These are phyloP conservation scores for Sylvilagus floridanus DNA, from an alignment of 2,797 vertebrate species.

Conservation along the genomic window DNA sequence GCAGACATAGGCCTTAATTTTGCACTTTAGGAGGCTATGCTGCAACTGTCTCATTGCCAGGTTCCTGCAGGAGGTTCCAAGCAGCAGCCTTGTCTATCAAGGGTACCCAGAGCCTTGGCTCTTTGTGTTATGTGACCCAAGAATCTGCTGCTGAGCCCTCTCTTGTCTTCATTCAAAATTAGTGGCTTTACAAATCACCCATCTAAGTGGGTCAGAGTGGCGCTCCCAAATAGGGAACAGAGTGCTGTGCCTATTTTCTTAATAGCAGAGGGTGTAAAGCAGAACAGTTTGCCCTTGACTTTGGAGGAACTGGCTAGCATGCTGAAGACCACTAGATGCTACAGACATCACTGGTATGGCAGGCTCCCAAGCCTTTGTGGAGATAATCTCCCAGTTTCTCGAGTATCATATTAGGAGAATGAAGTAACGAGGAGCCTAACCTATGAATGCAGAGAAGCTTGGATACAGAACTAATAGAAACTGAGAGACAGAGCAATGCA, in stretches of 20 bases:
- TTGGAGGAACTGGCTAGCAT: neutral
- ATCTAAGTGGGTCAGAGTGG: neutral
- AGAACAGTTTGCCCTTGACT: neutral
- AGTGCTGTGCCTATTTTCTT: neutral
- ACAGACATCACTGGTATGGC: neutral
- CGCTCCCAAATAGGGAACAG: neutral
- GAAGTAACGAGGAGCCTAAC: neutral
- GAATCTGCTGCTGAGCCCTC: neutral
- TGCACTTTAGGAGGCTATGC: neutral
- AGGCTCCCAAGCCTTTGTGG: neutral
- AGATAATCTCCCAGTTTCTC: neutral
- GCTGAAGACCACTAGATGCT: neutral
- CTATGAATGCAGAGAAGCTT: neutral
- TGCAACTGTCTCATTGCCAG: neutral
- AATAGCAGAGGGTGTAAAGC: neutral
- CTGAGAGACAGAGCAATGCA: neutral
- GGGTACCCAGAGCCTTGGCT: neutral
- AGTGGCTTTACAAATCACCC: neutral
- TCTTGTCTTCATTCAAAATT: neutral
- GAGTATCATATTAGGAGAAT: neutral
- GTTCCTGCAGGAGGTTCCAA: neutral
- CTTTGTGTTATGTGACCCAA: neutral
- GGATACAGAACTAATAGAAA: neutral
- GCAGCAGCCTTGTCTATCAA: neutral
- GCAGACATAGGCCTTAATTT: neutral